Evolutionary conservation across 37 sponge, comb jelly and placozoan genomes (phyloP).

Genomic region (Geodia barretti): DNA sequence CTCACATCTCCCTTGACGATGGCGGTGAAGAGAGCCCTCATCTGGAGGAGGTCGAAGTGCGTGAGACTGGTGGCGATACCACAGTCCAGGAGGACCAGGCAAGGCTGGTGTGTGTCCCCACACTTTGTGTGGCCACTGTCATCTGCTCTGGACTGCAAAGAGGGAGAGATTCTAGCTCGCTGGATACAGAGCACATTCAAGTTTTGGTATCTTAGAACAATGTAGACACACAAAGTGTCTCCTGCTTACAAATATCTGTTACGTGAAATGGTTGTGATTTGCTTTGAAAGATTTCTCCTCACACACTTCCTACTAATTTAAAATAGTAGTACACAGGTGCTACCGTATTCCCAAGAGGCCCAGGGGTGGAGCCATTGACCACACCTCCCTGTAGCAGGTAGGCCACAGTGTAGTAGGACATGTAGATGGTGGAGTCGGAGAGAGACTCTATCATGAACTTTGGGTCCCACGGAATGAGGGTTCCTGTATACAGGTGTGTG

Average conservation of each 20-base stretch:
- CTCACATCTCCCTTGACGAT: constrained; percentile 30
- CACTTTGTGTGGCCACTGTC: no score
- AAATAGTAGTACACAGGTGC: not conserved
- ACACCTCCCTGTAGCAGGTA: constrained; percentile 94
- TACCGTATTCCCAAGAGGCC: constrained; percentile 69
- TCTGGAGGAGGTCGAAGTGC: constrained; percentile 35
- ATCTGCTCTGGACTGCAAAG: constrained; percentile 85
- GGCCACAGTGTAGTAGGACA: constrained; percentile 98
- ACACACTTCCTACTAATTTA: not conserved
- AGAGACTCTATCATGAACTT: constrained; percentile 96
- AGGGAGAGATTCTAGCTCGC: not conserved
- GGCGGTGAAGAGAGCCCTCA: constrained; percentile 38
- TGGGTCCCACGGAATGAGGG: constrained; percentile 96
- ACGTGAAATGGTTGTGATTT: not conserved
- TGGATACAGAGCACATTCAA: no score
- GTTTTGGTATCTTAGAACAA: no score
- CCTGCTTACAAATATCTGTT: no score
- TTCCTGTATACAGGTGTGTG: constrained; percentile 27
- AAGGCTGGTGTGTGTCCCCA: constrained; percentile 9
- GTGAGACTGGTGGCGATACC: constrained; percentile 57
- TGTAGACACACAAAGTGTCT: no score
- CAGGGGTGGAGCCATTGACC: constrained; percentile 79
- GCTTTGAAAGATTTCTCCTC: not conserved
- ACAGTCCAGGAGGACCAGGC: constrained; percentile 63
- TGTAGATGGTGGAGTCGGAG: constrained; percentile 99